phyloP scores from a whole-genome alignment of 1,140 invertebrate species.

The Aphidius gifuensis region DNA sequence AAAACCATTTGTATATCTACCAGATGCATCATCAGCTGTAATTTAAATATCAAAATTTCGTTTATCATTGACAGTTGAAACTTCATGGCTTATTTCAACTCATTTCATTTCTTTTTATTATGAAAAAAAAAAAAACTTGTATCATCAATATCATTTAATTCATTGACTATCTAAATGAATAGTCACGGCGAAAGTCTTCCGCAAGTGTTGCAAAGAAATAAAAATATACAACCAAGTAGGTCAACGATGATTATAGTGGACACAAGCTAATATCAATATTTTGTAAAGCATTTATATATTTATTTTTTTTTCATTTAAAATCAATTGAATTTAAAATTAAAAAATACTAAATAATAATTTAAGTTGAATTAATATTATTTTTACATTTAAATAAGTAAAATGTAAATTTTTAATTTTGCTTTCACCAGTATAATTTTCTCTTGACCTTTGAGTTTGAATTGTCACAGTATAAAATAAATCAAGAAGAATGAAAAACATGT shows the following conservation, averaged over 20 bases:
- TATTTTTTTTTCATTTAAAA: not conserved
- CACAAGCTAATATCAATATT: not conserved
- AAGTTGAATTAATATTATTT: not conserved
- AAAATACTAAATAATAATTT: not conserved
- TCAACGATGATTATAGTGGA: slow-evolving; percentile 9
- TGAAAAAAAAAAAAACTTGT: not conserved
- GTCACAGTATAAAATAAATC: no score
- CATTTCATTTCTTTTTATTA: not conserved
- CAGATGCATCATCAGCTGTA: slow-evolving; percentile 77
- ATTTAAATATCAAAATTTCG: slow-evolving; percentile 29
- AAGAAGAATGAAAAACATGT: no score
- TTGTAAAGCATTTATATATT: no score
- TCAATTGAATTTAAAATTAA: not conserved
- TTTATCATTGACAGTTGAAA: not conserved
- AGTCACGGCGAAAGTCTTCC: slow-evolving; percentile 33
- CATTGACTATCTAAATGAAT: not conserved
- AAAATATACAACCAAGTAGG: slow-evolving; percentile 21
- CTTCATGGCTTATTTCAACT: not conserved
- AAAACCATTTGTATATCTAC: slow-evolving; percentile 73
- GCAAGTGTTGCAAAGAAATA: slow-evolving; percentile 3
- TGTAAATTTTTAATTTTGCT: no score
- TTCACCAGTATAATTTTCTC: no score
- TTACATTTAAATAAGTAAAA: no score
- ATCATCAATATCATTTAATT: not conserved
- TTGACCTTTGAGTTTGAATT: no score